Percentiles rank a stretch among this genome's conserved stretches.
These are phyloP conservation scores for Ornithoptera priamus DNA, from an alignment of 2,888 invertebrate species.

Conservation along the genomic window DNA sequence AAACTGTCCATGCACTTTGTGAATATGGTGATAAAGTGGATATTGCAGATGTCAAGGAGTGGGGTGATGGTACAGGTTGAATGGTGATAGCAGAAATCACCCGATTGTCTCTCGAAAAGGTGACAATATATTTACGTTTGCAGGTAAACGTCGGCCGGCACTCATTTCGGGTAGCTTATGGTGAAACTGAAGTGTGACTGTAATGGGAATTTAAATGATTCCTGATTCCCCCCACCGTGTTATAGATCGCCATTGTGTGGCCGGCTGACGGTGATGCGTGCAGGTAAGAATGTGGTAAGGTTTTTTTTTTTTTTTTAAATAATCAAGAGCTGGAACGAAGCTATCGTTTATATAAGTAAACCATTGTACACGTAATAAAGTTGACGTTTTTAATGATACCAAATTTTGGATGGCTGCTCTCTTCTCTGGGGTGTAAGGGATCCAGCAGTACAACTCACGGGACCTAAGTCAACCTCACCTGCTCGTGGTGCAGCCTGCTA, in stretches of 20 bases:
- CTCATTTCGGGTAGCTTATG: conserved; percentile 75
- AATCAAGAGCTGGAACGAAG: no score
- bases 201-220: conserved; percentile 70
- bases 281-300: no score
- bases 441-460: no score
- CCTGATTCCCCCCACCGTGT: conserved; percentile 46
- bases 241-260: conserved; percentile 19
- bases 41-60: not conserved
- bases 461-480: no score
- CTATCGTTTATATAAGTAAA: no score
- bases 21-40: conserved; percentile 27
- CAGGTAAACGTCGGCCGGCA: conserved; percentile 47
- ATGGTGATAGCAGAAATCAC: conserved; percentile 55
- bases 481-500: no score
- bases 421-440: no score
- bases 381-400: no score
- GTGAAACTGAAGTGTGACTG: conserved; percentile 56
- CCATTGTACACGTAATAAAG: no score
- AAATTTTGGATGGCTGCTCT: no score
- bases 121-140: conserved; percentile 69
- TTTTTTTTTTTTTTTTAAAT: no score
- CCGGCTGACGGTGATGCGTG: not conserved
- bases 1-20: conserved; percentile 30
- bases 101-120: conserved; percentile 71
- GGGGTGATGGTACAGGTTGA: conserved; percentile 5